phyloP scores from a whole-genome alignment of 2,113 vertebrate genomes.

The Semnornis frantzii region DNA sequence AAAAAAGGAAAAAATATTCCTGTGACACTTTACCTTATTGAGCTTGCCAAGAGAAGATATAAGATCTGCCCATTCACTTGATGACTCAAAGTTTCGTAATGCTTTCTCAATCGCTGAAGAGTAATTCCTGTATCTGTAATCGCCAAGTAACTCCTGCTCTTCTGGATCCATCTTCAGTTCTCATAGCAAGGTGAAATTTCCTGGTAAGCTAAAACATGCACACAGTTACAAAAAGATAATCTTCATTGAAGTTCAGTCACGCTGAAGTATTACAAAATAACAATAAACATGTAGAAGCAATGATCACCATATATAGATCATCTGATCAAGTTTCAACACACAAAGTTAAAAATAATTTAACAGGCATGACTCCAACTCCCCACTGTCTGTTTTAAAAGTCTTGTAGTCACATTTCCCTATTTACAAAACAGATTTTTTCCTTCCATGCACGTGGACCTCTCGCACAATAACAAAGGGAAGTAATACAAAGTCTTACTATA shows the following conservation, averaged over 20 bases:
- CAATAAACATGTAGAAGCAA: background rate
- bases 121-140: constrained; percentile 95
- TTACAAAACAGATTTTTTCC: background rate
- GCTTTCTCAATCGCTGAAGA: constrained; percentile 93
- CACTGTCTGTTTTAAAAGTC: background rate
- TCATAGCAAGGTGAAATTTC: constrained; percentile 54
- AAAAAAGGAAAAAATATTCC: background rate
- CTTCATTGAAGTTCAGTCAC: background rate
- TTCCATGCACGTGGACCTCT: background rate
- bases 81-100: constrained; percentile 95
- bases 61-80: constrained; percentile 97
- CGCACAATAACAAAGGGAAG: background rate
- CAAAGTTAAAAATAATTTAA: background rate
- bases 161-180: constrained; percentile 92
- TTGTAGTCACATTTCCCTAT: background rate
- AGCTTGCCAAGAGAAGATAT: constrained; percentile 98
- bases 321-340: background rate
- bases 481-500: background rate
- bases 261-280: background rate
- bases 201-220: constrained; percentile 11
- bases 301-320: background rate
- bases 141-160: constrained; percentile 89
- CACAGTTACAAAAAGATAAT: background rate
- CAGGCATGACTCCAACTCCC: background rate
- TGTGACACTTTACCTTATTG: constrained; percentile 86